Conservation (phyloP, 2,888 invertebrate species). For the Branchellion lobata region DNA sequence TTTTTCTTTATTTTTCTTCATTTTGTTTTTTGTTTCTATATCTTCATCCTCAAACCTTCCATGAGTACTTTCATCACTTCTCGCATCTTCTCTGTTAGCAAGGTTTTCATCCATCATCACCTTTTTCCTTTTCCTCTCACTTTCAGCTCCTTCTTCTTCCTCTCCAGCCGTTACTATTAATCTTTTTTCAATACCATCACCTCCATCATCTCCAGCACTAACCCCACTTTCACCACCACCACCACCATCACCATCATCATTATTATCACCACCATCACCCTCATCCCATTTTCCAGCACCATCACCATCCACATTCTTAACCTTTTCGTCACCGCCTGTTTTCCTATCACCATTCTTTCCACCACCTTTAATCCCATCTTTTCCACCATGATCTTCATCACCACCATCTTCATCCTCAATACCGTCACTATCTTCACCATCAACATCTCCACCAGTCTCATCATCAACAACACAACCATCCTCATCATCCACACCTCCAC, state of each 20-base stretch:
- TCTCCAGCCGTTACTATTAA: background rate
- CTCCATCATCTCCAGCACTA: background rate
- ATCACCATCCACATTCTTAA: background rate
- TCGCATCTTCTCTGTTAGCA: too few relatives aligned
- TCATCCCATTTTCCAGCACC: background rate
- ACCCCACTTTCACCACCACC: background rate
- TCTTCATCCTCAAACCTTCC: background rate
- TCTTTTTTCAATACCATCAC: background rate
- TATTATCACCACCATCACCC: background rate
- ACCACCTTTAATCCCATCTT: background rate
- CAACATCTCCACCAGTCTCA: background rate
- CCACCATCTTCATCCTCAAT: background rate
- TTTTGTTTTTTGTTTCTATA: background rate
- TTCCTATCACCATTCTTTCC: too few relatives aligned
- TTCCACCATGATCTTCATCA: background rate
- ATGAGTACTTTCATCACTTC: too few relatives aligned
- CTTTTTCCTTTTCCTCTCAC: too few relatives aligned
- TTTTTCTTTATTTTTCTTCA: background rate
- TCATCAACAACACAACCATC: background rate
- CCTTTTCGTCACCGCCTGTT: background rate
- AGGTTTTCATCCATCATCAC: too few relatives aligned
- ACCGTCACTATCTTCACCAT: background rate
- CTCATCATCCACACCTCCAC: background rate
- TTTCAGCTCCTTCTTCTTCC: background rate
- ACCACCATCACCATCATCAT: background rate